Percentiles rank a stretch among this genome's conserved stretches.
phyloP scores from a whole-genome alignment of 2,797 vertebrate species.

The Alectoris magna region DNA sequence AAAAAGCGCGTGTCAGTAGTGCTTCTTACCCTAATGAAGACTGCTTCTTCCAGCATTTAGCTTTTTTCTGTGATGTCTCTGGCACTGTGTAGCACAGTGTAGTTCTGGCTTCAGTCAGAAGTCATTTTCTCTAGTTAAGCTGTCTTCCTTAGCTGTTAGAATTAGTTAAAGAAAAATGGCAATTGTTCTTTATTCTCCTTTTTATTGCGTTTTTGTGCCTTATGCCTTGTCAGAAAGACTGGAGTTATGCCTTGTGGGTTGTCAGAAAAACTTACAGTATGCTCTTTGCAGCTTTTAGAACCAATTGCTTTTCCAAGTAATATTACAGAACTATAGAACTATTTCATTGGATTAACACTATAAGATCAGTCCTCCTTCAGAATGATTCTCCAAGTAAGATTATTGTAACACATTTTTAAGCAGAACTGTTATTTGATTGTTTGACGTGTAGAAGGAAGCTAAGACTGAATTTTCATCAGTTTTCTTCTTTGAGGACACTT shows the following conservation, averaged over 20 bases:
- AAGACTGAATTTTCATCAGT: background rate
- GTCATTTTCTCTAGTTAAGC: background rate
- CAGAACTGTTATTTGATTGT: background rate
- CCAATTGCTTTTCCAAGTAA: background rate
- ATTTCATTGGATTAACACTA: background rate
- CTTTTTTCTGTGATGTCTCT: background rate
- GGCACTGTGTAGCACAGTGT: background rate
- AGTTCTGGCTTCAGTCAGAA: background rate
- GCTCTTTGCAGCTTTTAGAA: background rate
- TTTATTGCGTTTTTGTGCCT: background rate
- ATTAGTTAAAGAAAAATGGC: background rate
- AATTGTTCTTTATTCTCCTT: background rate
- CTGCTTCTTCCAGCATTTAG: background rate
- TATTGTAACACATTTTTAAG: background rate
- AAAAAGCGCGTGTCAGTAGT: background rate
- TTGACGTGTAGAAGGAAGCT: background rate
- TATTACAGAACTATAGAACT: background rate
- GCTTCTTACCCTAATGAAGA: background rate
- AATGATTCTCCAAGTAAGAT: background rate
- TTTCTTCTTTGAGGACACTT: background rate
- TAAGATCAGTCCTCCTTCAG: background rate
- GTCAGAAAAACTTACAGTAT: background rate
- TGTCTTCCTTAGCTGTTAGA: background rate
- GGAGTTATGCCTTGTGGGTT: background rate
- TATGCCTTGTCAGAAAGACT: background rate